These are phyloP conservation scores for Cyaniris semiargus DNA, from an alignment of 2,888 invertebrate species.

Conservation along the genomic window DNA sequence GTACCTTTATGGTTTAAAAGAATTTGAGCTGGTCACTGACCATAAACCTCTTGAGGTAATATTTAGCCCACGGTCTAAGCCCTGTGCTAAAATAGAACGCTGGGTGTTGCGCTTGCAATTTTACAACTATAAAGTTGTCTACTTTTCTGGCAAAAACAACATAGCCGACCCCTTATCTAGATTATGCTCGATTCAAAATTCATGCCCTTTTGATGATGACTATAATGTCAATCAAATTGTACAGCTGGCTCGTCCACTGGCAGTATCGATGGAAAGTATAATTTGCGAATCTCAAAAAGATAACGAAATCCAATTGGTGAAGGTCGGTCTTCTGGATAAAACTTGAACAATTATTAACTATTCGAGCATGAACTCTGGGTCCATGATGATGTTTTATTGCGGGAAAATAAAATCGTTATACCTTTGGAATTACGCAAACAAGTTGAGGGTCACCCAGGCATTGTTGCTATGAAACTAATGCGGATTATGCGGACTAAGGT, in stretches of 20 bases:
- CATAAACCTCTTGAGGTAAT: conserved; percentile 52
- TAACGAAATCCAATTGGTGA: conserved; percentile 35
- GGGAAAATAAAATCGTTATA: conserved; percentile 37
- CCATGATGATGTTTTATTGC: conserved; percentile 41
- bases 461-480: no score
- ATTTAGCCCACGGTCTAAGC: conserved; percentile 47
- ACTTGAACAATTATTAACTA: conserved; percentile 42
- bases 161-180: conserved; percentile 47
- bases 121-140: conserved; percentile 46
- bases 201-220: conserved; percentile 11
- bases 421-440: no score
- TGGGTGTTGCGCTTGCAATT: conserved; percentile 50
- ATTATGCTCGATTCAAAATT: conserved; percentile 30
- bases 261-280: conserved; percentile 35
- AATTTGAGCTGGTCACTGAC: conserved; percentile 47
- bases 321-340: conserved; percentile 36
- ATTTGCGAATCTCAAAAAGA: conserved; percentile 37
- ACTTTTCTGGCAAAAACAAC: conserved; percentile 45
- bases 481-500: no score
- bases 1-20: conserved; percentile 40
- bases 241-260: conserved; percentile 35
- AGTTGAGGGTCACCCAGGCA: no score
- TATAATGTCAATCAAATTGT: conserved; percentile 38
- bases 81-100: conserved; percentile 50
- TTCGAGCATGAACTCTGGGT: conserved; percentile 49